Evolutionary conservation across 2,797 vertebrate species (phyloP).

Genomic region (Hemibagrus guttatus): DNA sequence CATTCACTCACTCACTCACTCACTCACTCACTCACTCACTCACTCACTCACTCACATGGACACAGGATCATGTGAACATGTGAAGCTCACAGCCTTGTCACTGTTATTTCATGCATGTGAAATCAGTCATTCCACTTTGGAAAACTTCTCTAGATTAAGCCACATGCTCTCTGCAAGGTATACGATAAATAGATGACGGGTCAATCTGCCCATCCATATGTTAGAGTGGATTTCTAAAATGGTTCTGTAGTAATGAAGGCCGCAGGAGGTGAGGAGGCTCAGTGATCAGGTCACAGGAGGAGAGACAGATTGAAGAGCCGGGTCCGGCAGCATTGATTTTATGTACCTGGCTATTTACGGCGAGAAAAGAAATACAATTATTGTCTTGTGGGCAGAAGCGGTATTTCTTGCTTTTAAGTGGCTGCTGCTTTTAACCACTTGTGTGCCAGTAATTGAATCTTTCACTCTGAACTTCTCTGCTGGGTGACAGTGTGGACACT

Average conservation of each 20-base stretch:
- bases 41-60: background rate
- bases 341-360: constrained; percentile 56
- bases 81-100: background rate
- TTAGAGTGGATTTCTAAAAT: constrained; percentile 48
- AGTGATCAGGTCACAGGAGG: constrained; percentile 38
- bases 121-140: background rate
- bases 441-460: constrained; percentile 35
- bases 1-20: no score
- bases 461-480: constrained; percentile 21
- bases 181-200: constrained; percentile 39
- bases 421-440: constrained; percentile 48
- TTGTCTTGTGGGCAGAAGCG: constrained; percentile 52
- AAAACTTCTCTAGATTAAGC: background rate
- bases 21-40: no score
- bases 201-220: constrained; percentile 41
- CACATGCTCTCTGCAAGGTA: constrained; percentile 31
- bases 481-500: constrained; percentile 36
- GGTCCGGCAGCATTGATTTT: constrained; percentile 55
- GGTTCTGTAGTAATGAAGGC: constrained; percentile 45
- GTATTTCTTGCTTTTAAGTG: constrained; percentile 59
- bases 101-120: background rate
- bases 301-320: constrained; percentile 47
- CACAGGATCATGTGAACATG: background rate
- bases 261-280: constrained; percentile 5
- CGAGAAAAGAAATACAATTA: constrained; percentile 57